A percentile compares a stretch with the other conserved stretches of the same genome.
phyloP scores from a whole-genome alignment of 2,797 vertebrate genomes.

The Pangasius macronema region DNA sequence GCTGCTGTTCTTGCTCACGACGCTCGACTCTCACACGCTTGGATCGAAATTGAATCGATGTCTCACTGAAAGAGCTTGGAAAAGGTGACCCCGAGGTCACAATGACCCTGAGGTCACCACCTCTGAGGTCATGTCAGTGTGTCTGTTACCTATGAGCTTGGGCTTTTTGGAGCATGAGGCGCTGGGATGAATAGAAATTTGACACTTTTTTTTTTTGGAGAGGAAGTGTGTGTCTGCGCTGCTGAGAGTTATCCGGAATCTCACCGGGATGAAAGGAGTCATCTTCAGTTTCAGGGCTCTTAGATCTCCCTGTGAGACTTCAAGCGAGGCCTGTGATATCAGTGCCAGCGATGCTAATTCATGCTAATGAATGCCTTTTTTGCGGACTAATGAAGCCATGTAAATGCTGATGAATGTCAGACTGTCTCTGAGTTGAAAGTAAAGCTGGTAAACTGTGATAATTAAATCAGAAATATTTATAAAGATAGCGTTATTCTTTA shows the following conservation, averaged over 20 bases:
- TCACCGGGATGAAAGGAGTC: slow-evolving; percentile 46
- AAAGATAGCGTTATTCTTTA: neutral
- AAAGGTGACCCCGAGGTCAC: slow-evolving; percentile 64
- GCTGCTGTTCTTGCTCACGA: slow-evolving; percentile 8
- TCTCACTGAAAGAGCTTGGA: slow-evolving; percentile 47
- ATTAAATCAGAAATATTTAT: slow-evolving; percentile 25
- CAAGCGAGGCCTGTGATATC: slow-evolving; percentile 36
- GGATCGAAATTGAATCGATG: slow-evolving; percentile 64
- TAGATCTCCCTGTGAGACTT: slow-evolving; percentile 43
- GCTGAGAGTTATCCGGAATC: slow-evolving; percentile 41
- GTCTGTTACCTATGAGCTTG: neutral
- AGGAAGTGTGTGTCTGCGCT: slow-evolving; percentile 40
- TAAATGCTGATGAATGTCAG: slow-evolving; percentile 44
- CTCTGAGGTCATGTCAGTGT: slow-evolving; percentile 61
- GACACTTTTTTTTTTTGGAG: slow-evolving; percentile 27
- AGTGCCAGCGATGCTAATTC: slow-evolving; percentile 47
- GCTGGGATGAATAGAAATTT: slow-evolving; percentile 29
- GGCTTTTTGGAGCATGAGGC: neutral
- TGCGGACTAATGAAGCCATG: slow-evolving; percentile 11
- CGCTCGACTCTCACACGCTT: neutral
- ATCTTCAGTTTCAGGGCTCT: slow-evolving; percentile 50
- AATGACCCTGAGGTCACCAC: slow-evolving; percentile 63
- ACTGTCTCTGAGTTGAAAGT: neutral
- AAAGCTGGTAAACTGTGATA: neutral
- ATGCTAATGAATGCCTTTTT: slow-evolving; percentile 51